phyloP scores from a whole-genome alignment of 2,113 vertebrate species.

The Oreotrochilus melanogaster region DNA sequence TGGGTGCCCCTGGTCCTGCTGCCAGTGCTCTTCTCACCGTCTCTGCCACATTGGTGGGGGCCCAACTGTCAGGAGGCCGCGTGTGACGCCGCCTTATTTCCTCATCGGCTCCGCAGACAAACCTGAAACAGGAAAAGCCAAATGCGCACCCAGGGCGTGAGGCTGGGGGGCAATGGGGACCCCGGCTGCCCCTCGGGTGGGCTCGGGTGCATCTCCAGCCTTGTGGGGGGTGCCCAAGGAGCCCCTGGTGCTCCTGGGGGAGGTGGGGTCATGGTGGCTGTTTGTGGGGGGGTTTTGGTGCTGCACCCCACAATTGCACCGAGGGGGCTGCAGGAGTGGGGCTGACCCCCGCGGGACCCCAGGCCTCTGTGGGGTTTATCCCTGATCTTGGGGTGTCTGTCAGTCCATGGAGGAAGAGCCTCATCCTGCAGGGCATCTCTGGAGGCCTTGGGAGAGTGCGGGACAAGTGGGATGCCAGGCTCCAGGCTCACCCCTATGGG shows the following conservation, averaged over 20 bases:
- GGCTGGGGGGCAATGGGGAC: not conserved
- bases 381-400: not conserved
- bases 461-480: not conserved
- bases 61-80: conserved; percentile 44
- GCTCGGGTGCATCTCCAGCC: accelerated
- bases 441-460: not conserved
- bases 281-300: not conserved
- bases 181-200: not conserved
- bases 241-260: accelerated
- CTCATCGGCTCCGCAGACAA: conserved; percentile 22
- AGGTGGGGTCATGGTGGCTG: accelerated
- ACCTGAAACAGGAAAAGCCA: conserved; percentile 64
- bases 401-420: not conserved
- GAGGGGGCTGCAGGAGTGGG: accelerated
- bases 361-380: not conserved
- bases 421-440: accelerated
- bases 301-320: accelerated
- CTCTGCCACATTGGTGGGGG: not conserved
- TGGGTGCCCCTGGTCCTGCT: not conserved
- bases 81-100: conserved; percentile 64
- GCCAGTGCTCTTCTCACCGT: not conserved
- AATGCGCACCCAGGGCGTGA: not conserved
- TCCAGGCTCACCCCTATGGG: not conserved
- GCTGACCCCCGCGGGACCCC: accelerated
- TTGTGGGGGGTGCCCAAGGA: no score